Base-by-base conservation (phyloP, 2,888 invertebrate species). In the Pseudococcus longispinus region DNA sequence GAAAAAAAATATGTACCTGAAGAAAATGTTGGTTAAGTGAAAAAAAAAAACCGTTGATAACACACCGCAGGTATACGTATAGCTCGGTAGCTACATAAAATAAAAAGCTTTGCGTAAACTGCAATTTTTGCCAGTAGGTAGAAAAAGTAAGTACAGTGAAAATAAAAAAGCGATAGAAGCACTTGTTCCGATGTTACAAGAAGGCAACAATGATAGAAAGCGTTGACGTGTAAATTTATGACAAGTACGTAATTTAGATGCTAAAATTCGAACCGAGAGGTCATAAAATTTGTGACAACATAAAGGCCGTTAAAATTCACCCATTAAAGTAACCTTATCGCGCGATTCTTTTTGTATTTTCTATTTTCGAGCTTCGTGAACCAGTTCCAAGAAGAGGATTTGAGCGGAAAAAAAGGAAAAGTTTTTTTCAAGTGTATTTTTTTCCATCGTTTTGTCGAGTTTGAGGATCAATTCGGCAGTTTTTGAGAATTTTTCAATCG, bases 201-300 rank as follows among this genome's bases (percentile, higher is more conserved):
- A 65, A 20, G 26, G 65, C 65, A 65, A 3, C 65, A 26, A 65
- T 65, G 65, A 70, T 26, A 65, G 29, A 70, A 65, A 70, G 70
- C 70, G 70, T 70, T 70, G 32, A 70, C 70, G 70, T 70, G 70
- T 70, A 18, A 70, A 70, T 70, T 70, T 70, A 70, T 26, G 65
- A 65, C 29, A 70, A 70, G 70, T 29, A 15, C 15, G 70, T 70
- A 29, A 32, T 70, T 70, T 70, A 29, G 29, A 70, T 13, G 26
- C 29, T 70, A 70, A 70, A 70, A 70, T 70, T 70, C 70, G 5
- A 65, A 70, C 29, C 70, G 29, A 29, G 29, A 70, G 70, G 70
- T 70, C 70, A 29, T 70, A 70, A 70, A 70, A 70, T 70, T 70
- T 70, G 70, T 70, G 70, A 70, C 29, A 29, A n/a, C 4, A 20